phyloP scores from a whole-genome alignment of 1,140 invertebrate genomes.

The Ylistrum balloti region DNA sequence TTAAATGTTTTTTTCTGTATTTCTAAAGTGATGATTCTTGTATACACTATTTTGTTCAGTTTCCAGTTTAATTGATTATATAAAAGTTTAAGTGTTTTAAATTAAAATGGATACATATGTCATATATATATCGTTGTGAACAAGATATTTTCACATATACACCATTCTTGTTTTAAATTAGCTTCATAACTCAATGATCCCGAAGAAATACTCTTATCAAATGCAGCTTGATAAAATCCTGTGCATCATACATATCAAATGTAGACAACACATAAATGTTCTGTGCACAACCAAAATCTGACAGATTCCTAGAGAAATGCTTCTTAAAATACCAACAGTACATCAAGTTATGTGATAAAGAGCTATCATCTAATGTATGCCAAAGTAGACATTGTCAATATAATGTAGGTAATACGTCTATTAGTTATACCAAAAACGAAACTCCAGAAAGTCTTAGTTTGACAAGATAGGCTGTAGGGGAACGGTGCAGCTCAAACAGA shows the following conservation, averaged over 20 bases:
- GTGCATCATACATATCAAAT: background rate
- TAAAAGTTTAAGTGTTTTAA: too few species aligned
- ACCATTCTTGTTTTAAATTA: background rate
- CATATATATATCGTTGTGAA: too few species aligned
- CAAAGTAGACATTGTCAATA: background rate
- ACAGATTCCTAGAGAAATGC: background rate
- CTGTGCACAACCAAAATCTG: background rate
- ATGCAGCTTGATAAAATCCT: background rate
- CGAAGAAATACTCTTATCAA: background rate
- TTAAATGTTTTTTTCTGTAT: too few species aligned
- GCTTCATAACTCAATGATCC: background rate
- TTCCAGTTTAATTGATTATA: too few species aligned
- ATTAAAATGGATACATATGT: too few species aligned
- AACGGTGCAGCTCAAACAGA: background rate
- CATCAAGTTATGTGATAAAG: background rate
- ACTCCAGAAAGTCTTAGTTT: conserved; percentile 3
- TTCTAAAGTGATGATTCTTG: too few species aligned
- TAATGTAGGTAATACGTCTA: background rate
- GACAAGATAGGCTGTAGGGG: background rate
- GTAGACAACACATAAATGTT: background rate
- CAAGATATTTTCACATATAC: background rate
- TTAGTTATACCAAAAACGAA: conserved; percentile 25
- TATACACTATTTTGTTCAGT: too few species aligned
- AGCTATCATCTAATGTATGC: background rate
- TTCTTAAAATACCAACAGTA: conserved; percentile 28